phyloP scores from a whole-genome alignment of 2,888 invertebrate genomes.

The Syrista parreyssii region DNA sequence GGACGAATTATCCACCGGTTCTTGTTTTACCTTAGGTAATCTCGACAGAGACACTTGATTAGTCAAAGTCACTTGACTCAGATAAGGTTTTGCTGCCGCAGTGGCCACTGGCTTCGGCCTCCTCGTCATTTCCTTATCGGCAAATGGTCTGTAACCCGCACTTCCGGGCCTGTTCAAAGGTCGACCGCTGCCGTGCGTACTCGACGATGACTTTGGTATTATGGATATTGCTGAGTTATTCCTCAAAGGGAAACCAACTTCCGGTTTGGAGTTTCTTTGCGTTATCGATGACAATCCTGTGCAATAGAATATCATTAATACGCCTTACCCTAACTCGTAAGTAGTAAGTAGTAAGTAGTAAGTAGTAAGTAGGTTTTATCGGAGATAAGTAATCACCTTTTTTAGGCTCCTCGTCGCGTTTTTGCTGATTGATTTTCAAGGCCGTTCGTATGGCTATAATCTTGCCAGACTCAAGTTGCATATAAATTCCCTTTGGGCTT shows the following conservation, averaged over 20 bases:
- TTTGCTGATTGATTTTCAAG: slow-evolving; percentile 74
- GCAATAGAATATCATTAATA: slow-evolving; percentile 14
- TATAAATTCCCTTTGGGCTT: slow-evolving; percentile 95
- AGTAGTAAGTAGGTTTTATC: no score
- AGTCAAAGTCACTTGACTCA: slow-evolving; percentile 54
- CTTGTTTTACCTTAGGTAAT: slow-evolving; percentile 54
- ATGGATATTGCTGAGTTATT: slow-evolving; percentile 66
- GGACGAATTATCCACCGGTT: slow-evolving; percentile 53
- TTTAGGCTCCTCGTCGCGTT: slow-evolving; percentile 65
- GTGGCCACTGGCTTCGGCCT: slow-evolving; percentile 56
- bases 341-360: no score
- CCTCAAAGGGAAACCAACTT: slow-evolving; percentile 60
- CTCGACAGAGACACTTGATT: slow-evolving; percentile 60
- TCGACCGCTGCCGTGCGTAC: slow-evolving; percentile 36
- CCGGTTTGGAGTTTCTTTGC: slow-evolving; percentile 38
- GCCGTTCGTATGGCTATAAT: slow-evolving; percentile 91
- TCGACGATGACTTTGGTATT: slow-evolving; percentile 60
- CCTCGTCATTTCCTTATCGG: slow-evolving; percentile 56
- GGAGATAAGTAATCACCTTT: slow-evolving; percentile 50
- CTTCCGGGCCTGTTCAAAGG: slow-evolving; percentile 47
- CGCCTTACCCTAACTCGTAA: background rate
- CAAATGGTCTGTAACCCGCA: slow-evolving; percentile 55
- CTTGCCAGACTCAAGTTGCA: slow-evolving; percentile 93
- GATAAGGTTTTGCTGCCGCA: slow-evolving; percentile 58
- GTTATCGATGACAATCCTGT: slow-evolving; percentile 43